phyloP scores from a whole-genome alignment of 2,113 vertebrate species.

The Suncus etruscus region DNA sequence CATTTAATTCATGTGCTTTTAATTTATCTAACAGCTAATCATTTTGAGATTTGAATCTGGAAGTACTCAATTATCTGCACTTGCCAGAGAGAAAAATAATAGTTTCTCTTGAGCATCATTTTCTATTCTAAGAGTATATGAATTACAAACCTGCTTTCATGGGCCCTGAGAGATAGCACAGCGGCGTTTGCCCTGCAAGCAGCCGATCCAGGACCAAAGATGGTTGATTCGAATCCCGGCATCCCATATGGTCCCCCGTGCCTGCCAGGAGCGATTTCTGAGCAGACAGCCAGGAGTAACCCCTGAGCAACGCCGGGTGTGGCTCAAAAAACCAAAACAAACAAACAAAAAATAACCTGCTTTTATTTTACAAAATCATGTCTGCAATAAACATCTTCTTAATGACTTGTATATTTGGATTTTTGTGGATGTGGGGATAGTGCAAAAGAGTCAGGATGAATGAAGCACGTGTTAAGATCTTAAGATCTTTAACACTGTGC shows the following conservation, averaged over 20 bases:
- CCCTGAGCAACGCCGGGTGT: too few relatives aligned
- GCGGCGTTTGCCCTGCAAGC: too few relatives aligned
- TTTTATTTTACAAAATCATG: slow-evolving; percentile 15
- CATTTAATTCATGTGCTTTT: slow-evolving; percentile 39
- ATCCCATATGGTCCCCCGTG: too few relatives aligned
- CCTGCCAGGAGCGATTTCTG: too few relatives aligned
- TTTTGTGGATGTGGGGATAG: not conserved
- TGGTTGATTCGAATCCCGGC: too few relatives aligned
- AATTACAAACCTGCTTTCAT: not conserved
- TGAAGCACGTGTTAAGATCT: not conserved
- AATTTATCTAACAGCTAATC: slow-evolving; percentile 7
- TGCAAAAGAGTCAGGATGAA: not conserved
- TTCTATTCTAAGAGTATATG: not conserved
- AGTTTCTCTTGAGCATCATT: slow-evolving; percentile 10
- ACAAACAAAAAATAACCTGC: too few relatives aligned
- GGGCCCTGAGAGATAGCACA: too few relatives aligned
- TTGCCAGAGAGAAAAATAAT: slow-evolving; percentile 27
- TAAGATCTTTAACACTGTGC: not conserved
- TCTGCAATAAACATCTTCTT: slow-evolving; percentile 12
- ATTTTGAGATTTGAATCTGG: slow-evolving; percentile 38
- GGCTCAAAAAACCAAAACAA: too few relatives aligned
- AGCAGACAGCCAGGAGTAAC: too few relatives aligned
- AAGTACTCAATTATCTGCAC: slow-evolving; percentile 26
- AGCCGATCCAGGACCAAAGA: too few relatives aligned
- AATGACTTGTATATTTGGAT: slow-evolving; percentile 12